Evolutionary conservation across 2,888 invertebrate genomes (phyloP).

Genomic region (Andricus quercusramuli): DNA sequence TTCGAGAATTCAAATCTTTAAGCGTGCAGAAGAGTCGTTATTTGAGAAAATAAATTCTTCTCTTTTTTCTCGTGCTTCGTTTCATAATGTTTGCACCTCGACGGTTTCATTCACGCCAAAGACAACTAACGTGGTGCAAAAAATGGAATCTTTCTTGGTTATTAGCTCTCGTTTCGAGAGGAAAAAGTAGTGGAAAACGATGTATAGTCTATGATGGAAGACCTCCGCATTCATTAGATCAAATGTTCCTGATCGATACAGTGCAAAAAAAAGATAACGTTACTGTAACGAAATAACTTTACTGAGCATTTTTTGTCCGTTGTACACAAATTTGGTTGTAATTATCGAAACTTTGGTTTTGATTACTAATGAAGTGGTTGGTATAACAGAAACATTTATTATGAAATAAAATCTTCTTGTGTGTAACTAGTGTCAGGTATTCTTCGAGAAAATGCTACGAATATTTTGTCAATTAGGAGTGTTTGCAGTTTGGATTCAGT

Average conservation of each 20-base stretch:
- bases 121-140: not conserved
- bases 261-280: not conserved
- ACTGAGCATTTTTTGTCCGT: no score
- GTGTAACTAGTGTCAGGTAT: no score
- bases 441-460: no score
- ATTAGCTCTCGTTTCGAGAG: slow-evolving; percentile 52
- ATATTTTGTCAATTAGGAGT: no score
- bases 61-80: not conserved
- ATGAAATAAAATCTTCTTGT: no score
- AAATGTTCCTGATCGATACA: not conserved
- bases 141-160: not conserved
- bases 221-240: not conserved
- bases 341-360: not conserved
- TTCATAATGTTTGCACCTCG: not conserved
- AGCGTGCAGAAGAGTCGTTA: slow-evolving; percentile 1
- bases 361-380: no score
- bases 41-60: not conserved
- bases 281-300: no score
- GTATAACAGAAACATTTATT: no score
- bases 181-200: not conserved
- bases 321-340: no score
- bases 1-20: slow-evolving; percentile 9
- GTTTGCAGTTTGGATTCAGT: no score
- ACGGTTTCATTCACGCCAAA: not conserved
- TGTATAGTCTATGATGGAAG: not conserved